Evolutionary conservation across 2,797 vertebrate genomes (phyloP).

Genomic region (Chloroceryle inda): DNA sequence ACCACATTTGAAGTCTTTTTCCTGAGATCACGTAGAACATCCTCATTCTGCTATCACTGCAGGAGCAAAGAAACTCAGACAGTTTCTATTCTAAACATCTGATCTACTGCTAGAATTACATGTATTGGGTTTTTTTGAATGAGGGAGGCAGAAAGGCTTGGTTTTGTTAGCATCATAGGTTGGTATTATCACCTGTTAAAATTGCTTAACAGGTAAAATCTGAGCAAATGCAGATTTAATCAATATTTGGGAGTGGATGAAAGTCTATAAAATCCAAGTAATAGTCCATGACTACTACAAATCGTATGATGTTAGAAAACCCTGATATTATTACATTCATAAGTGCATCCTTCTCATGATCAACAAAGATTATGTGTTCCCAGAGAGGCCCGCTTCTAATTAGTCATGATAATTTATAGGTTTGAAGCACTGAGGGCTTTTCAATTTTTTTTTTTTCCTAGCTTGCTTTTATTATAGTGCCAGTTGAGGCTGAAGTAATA

Average conservation of each 20-base stretch:
- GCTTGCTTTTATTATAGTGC: conserved; percentile 1
- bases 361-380: conserved; percentile 10
- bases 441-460: background rate
- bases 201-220: background rate
- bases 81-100: background rate
- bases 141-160: background rate
- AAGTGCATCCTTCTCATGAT: background rate
- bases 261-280: background rate
- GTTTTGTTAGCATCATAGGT: background rate
- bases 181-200: background rate
- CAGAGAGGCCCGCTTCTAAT: background rate
- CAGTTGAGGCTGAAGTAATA: background rate
- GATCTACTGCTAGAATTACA: background rate
- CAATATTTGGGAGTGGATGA: background rate
- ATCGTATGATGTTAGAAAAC: background rate
- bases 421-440: background rate
- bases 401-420: background rate
- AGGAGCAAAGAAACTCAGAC: background rate
- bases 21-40: background rate
- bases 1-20: background rate
- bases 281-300: background rate
- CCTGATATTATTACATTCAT: background rate
- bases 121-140: background rate
- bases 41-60: background rate
- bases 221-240: background rate